Evolutionary conservation across 2,797 vertebrate species (phyloP).

Genomic region (Sebastes taczanowskii): DNA sequence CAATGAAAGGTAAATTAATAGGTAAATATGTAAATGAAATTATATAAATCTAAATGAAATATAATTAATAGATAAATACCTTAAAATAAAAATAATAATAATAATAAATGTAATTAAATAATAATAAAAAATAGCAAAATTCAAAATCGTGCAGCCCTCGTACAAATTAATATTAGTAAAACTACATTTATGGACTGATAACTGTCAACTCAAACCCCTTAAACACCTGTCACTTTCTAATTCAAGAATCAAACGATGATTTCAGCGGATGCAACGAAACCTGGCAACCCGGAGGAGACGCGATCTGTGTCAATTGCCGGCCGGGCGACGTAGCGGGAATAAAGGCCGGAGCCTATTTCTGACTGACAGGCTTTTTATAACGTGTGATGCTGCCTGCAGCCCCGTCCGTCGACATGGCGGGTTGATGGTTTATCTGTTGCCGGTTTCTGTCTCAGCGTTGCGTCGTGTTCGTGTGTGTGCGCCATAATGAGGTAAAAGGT

Average conservation of each 20-base stretch:
- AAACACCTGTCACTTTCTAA: background rate
- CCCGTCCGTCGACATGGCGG: background rate
- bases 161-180: background rate
- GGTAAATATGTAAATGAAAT: too few species aligned
- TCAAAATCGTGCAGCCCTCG: too few species aligned
- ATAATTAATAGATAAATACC: too few species aligned
- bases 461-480: slow-evolving; percentile 37
- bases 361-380: slow-evolving; percentile 42
- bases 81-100: too few species aligned
- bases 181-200: rapidly evolving
- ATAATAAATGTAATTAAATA: background rate
- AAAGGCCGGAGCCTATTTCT: slow-evolving; percentile 68
- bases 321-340: slow-evolving; percentile 64
- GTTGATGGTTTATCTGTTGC: slow-evolving; percentile 16
- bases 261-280: slow-evolving; percentile 20
- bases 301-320: slow-evolving; percentile 80
- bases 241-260: background rate
- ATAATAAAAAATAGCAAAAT: too few species aligned
- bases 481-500: slow-evolving; percentile 61
- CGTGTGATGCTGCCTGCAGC: background rate
- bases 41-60: too few species aligned
- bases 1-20: too few species aligned
- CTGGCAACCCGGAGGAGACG: slow-evolving; percentile 80
- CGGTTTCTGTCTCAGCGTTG: background rate
- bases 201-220: background rate